phyloP scores from a whole-genome alignment of 2,797 vertebrate genomes.

The Eupleurogrammus muticus region DNA sequence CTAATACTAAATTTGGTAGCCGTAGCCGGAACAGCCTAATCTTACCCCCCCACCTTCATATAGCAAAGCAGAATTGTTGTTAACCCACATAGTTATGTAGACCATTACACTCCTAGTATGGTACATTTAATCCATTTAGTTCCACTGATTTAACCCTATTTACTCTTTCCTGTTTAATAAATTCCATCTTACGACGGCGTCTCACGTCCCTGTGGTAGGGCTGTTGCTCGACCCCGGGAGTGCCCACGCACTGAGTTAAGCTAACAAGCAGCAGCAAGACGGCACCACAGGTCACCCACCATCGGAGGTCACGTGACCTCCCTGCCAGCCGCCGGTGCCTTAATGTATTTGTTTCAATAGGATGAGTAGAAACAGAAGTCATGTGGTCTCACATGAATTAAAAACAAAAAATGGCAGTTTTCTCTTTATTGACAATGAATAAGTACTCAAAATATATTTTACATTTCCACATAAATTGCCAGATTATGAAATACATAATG shows the following conservation, averaged over 20 bases:
- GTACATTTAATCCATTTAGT: conserved; percentile 72
- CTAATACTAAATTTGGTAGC: conserved; percentile 88
- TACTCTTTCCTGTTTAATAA: conserved; percentile 44
- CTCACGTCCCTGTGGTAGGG: background rate
- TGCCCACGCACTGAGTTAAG: conserved; percentile 44
- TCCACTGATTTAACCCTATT: conserved; percentile 65
- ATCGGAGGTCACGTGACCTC: too few relatives aligned
- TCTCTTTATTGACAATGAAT: too few relatives aligned
- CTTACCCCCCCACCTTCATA: conserved; percentile 44
- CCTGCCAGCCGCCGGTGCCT: too few relatives aligned
- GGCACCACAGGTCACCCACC: too few relatives aligned
- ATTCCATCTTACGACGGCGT: conserved; percentile 5
- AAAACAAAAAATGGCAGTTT: too few relatives aligned
- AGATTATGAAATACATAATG: too few relatives aligned
- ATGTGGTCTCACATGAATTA: too few relatives aligned
- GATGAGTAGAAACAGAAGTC: too few relatives aligned
- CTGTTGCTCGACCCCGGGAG: conserved; percentile 61
- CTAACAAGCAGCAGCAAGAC: too few relatives aligned
- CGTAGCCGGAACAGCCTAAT: conserved; percentile 65
- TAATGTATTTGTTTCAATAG: too few relatives aligned
- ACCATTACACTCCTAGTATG: conserved; percentile 54
- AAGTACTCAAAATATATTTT: too few relatives aligned
- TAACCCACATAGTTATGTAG: conserved; percentile 49
- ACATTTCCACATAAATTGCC: too few relatives aligned
- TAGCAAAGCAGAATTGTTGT: conserved; percentile 73